Evolutionary conservation across 2,113 vertebrate genomes (phyloP).

Genomic region (Xerus inauris): DNA sequence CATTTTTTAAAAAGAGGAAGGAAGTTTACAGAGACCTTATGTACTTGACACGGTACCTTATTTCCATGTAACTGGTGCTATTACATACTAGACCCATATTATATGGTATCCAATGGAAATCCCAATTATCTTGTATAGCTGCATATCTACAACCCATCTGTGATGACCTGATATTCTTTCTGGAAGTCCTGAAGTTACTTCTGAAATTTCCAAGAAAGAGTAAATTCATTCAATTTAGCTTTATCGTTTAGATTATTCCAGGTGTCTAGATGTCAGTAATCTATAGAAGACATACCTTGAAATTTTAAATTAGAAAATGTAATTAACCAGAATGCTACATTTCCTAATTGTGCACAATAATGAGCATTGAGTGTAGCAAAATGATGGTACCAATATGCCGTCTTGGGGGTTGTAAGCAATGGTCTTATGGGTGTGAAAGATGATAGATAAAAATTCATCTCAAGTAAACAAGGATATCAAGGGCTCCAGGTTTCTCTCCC

Average conservation of each 20-base stretch:
- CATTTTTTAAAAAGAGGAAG: constrained; percentile 8
- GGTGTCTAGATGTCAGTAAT: background rate
- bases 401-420: background rate
- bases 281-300: background rate
- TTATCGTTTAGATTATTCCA: background rate
- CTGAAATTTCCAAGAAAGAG: background rate
- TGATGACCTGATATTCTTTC: background rate
- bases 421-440: background rate
- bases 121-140: background rate
- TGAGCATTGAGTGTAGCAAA: background rate
- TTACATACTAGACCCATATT: background rate
- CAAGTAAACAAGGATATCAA: constrained; percentile 24
- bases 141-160: background rate
- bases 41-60: background rate
- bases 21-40: background rate
- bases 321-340: background rate
- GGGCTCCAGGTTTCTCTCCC: no score
- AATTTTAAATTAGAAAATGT: background rate
- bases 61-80: background rate
- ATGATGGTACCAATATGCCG: background rate
- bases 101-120: background rate
- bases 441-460: background rate
- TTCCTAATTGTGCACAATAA: background rate
- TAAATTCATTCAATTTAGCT: background rate
- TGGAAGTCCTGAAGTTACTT: background rate